Evolutionary conservation across 2,888 invertebrate genomes (phyloP).

Genomic region (Ochropleura plecta): DNA sequence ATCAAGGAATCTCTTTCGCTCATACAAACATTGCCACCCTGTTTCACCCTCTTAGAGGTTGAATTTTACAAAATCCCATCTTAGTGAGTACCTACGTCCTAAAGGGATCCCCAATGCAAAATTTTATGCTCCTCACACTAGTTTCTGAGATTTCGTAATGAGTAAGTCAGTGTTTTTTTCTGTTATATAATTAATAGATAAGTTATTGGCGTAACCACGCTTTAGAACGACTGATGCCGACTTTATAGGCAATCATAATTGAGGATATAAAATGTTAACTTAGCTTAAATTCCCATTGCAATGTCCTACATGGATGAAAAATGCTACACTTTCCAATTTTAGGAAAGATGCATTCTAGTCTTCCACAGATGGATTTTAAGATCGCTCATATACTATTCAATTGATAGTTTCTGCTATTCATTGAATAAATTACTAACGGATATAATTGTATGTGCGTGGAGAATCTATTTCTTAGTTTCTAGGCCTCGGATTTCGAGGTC

Average conservation of each 20-base stretch:
- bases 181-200: neutral
- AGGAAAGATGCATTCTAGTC: no score
- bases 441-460: neutral
- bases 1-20: no score
- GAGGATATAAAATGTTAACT: neutral
- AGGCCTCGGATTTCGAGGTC: neutral
- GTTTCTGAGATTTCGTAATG: no score
- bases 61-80: no score
- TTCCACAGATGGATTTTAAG: neutral
- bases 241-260: conserved; percentile 8
- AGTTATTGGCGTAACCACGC: conserved; percentile 33
- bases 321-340: no score
- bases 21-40: no score
- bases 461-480: neutral
- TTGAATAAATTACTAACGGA: neutral
- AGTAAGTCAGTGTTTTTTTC: no score
- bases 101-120: no score
- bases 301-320: neutral
- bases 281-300: neutral
- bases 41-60: no score
- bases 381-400: neutral
- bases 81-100: no score
- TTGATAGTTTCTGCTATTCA: neutral
- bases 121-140: no score
- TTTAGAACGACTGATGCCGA: neutral